Conservation (phyloP, 1,140 invertebrate genomes). For the Anadara kagoshimensis region DNA sequence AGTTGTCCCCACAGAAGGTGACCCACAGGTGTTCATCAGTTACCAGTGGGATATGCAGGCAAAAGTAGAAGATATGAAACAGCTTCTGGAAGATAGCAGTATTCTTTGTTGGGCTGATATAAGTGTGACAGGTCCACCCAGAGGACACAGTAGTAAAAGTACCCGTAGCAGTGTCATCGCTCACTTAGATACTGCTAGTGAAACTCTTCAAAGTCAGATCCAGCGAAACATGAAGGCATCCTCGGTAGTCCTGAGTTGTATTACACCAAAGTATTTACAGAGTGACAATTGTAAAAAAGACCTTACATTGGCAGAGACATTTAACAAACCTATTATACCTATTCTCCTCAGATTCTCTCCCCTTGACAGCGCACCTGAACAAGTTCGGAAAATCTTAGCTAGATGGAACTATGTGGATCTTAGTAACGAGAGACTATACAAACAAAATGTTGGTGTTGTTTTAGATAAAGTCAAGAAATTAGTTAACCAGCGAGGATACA, state of each 20-base stretch:
- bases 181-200: constrained; percentile 44
- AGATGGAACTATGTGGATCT: constrained; percentile 62
- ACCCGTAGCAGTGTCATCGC: constrained; percentile 46
- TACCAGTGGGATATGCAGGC: constrained; percentile 75
- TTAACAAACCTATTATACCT: constrained; percentile 75
- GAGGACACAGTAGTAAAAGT: constrained; percentile 65
- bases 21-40: constrained; percentile 74
- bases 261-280: constrained; percentile 75
- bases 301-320: constrained; percentile 73
- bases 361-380: constrained; percentile 67
- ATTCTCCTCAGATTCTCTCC: constrained; percentile 73
- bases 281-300: constrained; percentile 75
- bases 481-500: constrained; percentile 37
- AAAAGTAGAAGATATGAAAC: constrained; percentile 71
- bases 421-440: constrained; percentile 70
- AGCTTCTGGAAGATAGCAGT: constrained; percentile 71
- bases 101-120: constrained; percentile 75
- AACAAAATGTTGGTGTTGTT: constrained; percentile 64
- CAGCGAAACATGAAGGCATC: constrained; percentile 69
- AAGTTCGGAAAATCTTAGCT: constrained; percentile 63
- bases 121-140: constrained; percentile 56
- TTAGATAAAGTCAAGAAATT: constrained; percentile 64
- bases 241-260: constrained; percentile 71
- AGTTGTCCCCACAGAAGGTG: constrained; percentile 39
- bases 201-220: constrained; percentile 64